Base-by-base conservation (phyloP, 2,113 vertebrate genomes). In the Calyptomena viridis region DNA sequence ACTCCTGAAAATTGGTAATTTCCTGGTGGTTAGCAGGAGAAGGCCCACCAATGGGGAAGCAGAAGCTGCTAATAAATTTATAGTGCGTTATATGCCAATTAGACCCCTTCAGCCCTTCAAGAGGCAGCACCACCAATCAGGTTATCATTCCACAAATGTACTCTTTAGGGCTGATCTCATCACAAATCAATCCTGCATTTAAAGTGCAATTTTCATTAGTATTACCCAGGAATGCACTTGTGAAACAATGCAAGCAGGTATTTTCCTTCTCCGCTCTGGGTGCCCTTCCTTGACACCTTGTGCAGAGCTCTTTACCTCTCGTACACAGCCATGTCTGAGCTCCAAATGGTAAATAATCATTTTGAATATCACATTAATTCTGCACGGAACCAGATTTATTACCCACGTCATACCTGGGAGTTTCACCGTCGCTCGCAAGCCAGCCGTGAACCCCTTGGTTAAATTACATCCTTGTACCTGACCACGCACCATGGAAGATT, bases 1-100 rank as follows among this genome's bases (percentile, higher is more conserved):
- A 96, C 97, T 98, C 96, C 94, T 79, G 97, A 97, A 98, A 97
- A 98, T 96, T 89, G 96, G 94, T 97, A 95, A 98, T 98, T 98
- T 98, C 97, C 97, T 97, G 95, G 95, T 96, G 97, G 91, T 96
- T 97, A 94, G 85, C 96, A 96, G 90, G 53, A 88, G 87, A 87
- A 84, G 49, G 73, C 53, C 93, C 24, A 21, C 97, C 97, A 98
- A 97, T 97, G 93, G 91, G 95, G 94, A 82, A 72, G 91, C 62
- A 56, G 84, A 62, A 87, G 85, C 64, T 31, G 56, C 96, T 97
- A 96, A 98, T 97, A 97, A 97, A 98, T 97, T 98, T 97, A 98
- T 97, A 97, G 97, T 91, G 97, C 93, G 90, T 98, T 98, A 96
- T 95, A 94, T 93, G 97, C 96, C 97, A 97, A 96, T 97, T 97